A percentile compares a stretch with the other conserved stretches of the same genome.
Conservation (phyloP, 2,797 vertebrate genomes). For the Orientallactaga sibirica region DNA sequence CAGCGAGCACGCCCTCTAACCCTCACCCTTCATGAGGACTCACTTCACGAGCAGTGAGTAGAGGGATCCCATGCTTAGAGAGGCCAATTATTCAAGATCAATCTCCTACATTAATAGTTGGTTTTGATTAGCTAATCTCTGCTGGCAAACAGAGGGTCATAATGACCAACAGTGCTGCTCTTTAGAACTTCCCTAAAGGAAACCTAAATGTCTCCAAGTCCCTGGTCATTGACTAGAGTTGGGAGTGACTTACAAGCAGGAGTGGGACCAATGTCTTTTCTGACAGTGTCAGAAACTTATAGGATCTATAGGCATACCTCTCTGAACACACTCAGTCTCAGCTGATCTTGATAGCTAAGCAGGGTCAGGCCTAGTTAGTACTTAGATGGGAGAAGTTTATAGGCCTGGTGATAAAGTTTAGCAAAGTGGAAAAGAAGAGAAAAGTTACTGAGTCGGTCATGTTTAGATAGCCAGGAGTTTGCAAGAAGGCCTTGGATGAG, state of each 20-base stretch:
- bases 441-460: conserved; percentile 14
- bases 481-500: no score
- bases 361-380: no score
- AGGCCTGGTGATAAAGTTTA: background rate
- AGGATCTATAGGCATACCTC: background rate
- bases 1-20: background rate
- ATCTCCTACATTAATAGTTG: background rate
- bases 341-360: no score
- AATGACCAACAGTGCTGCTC: background rate
- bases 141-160: conserved; percentile 26
- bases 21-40: background rate
- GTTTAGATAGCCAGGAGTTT: background rate
- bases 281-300: background rate
- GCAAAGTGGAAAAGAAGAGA: conserved; percentile 28
- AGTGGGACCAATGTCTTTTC: background rate
- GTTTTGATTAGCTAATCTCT: conserved; percentile 11
- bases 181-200: background rate
- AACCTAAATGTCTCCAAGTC: background rate
- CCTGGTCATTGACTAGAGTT: background rate
- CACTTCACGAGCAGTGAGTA: background rate
- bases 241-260: background rate
- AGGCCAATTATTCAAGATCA: background rate
- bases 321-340: no score
- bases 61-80: background rate
- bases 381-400: background rate